Conservation (phyloP, 2,888 invertebrate species). For the Eupithecia centaureata region DNA sequence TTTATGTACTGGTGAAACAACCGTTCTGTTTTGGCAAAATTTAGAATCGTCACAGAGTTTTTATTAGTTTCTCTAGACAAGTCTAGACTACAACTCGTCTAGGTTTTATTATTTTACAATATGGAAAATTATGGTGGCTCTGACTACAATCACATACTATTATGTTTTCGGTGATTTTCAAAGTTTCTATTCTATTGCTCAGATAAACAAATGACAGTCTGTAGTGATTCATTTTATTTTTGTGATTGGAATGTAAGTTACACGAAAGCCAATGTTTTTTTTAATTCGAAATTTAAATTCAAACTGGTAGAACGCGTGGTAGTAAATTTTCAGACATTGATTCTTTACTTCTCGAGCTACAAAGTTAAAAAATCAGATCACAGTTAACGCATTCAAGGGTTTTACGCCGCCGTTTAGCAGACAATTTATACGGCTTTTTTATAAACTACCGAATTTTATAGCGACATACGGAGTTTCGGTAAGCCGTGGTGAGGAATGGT, state of each 20-base stretch:
- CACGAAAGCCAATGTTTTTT: background rate
- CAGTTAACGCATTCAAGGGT: background rate
- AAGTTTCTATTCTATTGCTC: background rate
- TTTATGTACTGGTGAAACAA: background rate
- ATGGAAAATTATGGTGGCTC: background rate
- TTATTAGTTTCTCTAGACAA: background rate
- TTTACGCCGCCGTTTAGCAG: slow-evolving; percentile 40
- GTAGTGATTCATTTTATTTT: no score
- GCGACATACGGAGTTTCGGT: slow-evolving; percentile 20
- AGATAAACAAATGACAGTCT: no score
- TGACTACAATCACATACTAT: background rate
- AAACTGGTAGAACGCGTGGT: background rate
- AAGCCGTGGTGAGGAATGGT: slow-evolving; percentile 28
- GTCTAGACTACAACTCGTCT: background rate
- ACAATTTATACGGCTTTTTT: slow-evolving; percentile 40
- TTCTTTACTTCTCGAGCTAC: background rate
- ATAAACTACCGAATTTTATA: slow-evolving; percentile 40
- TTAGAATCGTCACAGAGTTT: background rate
- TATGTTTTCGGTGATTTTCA: background rate
- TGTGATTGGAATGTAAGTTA: background rate
- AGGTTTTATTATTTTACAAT: background rate
- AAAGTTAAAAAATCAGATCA: background rate
- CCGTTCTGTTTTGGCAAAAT: background rate
- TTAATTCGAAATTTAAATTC: background rate
- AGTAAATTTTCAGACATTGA: background rate